phyloP scores from a whole-genome alignment of 2,888 invertebrate genomes.

The Eristalis tenax region DNA sequence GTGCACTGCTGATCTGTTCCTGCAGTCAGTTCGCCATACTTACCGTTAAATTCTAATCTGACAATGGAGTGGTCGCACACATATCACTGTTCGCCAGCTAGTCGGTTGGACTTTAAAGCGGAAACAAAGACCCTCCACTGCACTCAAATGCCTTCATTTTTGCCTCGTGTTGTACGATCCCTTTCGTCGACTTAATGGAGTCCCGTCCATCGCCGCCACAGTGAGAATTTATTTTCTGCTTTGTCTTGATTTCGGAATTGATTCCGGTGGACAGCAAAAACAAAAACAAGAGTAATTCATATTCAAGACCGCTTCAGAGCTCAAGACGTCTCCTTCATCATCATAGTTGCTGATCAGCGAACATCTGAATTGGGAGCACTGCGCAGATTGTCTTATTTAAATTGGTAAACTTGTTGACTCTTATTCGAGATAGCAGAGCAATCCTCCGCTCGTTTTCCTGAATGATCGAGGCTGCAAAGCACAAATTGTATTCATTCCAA shows the following conservation, averaged over 20 bases:
- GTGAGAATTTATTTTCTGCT: background rate
- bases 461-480: constrained; percentile 37
- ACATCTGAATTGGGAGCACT: constrained; percentile 34
- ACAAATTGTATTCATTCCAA: constrained; percentile 10
- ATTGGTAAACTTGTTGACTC: constrained; percentile 62
- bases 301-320: constrained; percentile 40
- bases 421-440: background rate
- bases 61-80: background rate
- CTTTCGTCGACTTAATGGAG: background rate
- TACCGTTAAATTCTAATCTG: constrained; percentile 40
- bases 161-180: background rate
- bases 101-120: background rate
- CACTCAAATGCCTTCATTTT: background rate
- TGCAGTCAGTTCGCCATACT: background rate
- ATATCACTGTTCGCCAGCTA: background rate
- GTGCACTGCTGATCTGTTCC: background rate
- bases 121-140: background rate
- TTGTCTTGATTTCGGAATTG: constrained; percentile 22
- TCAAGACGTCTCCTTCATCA: constrained; percentile 12
- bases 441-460: constrained; percentile 19
- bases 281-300: constrained; percentile 11
- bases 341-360: constrained; percentile 10
- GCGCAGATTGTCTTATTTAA: constrained; percentile 54
- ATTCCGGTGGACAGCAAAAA: background rate
- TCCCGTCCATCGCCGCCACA: background rate